Base-by-base conservation (phyloP, 2,888 invertebrate species). In the Ophion ventricosus region DNA sequence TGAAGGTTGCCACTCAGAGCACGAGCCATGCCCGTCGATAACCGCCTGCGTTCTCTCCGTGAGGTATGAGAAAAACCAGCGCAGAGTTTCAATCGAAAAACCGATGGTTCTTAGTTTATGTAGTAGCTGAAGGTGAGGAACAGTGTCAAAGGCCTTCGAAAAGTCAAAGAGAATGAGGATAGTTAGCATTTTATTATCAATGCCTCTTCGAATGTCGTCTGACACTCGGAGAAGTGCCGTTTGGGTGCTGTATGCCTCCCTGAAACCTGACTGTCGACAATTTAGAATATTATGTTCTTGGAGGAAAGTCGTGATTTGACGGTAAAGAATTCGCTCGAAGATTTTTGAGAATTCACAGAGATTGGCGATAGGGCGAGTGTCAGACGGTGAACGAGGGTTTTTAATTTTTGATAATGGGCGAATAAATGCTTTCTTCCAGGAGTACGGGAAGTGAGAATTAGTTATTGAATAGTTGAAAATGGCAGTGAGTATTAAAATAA, bases 131-230 rank as follows among this genome's bases (percentile, higher is more conserved):
- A 20, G 17, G 43, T 66, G 66, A 1, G 63, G 63, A 25, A 63
- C 14, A 3, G 14, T 7, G 14, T 29, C 63, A 63, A 63, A 63
- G 3, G 63, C 66, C 20, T 66, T 66, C 43, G 29, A 17, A 20
- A 66, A 66, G n/a, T 66, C 43, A 20, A 56, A 56, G 2, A 70
- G 70, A n/a, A 57, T 17, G 7, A 57, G 10, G n/a, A 70, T 56
- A 0, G 70, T 70, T 0, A 70, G 1, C 17, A n/a, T n/a, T 2
- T 43, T 7, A 0, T 25, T 0, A 25, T 70, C 70, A 29, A 70
- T 35, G 0, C 10, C 35, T 0, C 20, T 26, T 1, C 70, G n/a
- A n/a, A 57, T 26, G 10, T 56, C 70, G 11, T 70, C 29, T n/a
- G 20, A 10, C 0, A 57, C 10, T 29, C 17, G 56, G 0, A 70